phyloP scores from a whole-genome alignment of 2,113 vertebrate species.

The Uria aalge region DNA sequence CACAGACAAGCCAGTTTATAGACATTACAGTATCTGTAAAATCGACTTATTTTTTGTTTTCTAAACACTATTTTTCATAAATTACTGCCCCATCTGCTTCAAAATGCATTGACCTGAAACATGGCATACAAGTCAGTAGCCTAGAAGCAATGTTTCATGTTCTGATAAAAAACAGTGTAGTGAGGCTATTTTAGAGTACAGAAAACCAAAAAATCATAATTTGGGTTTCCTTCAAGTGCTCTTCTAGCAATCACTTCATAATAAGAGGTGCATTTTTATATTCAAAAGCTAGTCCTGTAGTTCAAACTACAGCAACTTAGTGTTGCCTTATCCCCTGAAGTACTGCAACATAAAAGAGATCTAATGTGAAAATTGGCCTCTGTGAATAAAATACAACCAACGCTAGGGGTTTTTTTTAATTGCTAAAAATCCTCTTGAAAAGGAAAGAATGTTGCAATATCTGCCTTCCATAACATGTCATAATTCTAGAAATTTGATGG shows the following conservation, averaged over 20 bases:
- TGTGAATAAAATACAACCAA: constrained; percentile 5
- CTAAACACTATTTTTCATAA: constrained; percentile 44
- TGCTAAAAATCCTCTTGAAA: neutral
- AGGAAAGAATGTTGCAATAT: neutral
- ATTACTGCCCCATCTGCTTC: constrained; percentile 61
- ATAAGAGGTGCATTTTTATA: constrained; percentile 28
- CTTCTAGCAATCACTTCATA: constrained; percentile 22
- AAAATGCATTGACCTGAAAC: constrained; percentile 62
- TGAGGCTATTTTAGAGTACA: neutral
- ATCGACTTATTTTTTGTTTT: constrained; percentile 29
- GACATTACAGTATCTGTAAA: neutral
- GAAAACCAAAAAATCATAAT: neutral
- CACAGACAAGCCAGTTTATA: neutral
- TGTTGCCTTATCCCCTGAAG: neutral
- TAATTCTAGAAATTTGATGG: neutral
- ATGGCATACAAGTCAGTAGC: neutral
- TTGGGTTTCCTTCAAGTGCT: constrained; percentile 3
- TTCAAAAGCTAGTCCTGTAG: neutral
- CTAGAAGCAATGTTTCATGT: constrained; percentile 27
- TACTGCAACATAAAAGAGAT: constrained; percentile 9
- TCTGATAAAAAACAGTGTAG: neutral
- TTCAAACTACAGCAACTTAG: neutral
- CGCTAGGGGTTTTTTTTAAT: neutral
- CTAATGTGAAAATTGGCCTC: constrained; percentile 22
- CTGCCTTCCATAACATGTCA: neutral